These are phyloP conservation scores for Melanocharis versteri DNA, from an alignment of 2,113 vertebrate species.

Conservation along the genomic window DNA sequence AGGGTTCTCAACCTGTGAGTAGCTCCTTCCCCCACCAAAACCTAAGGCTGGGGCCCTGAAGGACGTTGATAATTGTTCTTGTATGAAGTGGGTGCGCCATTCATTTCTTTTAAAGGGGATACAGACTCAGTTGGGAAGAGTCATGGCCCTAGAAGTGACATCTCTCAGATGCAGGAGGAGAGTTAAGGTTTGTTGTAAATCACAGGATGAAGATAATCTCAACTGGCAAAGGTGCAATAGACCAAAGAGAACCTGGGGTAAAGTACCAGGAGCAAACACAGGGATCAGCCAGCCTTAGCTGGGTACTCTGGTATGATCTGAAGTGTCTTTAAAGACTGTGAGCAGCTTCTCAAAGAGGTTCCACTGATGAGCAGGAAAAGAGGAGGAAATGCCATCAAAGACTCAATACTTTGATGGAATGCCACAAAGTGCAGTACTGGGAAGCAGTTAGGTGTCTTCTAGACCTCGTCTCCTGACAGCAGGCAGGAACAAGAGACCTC, in stretches of 20 bases:
- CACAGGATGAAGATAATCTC: not conserved
- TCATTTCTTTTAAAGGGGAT: not conserved
- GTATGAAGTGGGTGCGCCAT: not conserved
- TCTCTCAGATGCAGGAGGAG: not conserved
- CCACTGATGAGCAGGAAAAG: not conserved
- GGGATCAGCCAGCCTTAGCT: not conserved
- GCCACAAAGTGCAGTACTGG: not conserved
- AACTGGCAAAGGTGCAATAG: not conserved
- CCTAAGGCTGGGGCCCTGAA: not conserved
- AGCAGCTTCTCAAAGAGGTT: not conserved
- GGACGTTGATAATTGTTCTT: not conserved
- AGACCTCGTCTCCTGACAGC: not conserved
- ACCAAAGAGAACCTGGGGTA: not conserved
- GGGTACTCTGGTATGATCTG: not conserved
- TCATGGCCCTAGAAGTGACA: not conserved
- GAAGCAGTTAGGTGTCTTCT: not conserved
- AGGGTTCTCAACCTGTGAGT: conserved; percentile 52
- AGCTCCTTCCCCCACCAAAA: not conserved
- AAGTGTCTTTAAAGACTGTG: not conserved
- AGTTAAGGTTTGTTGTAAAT: not conserved
- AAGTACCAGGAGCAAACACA: not conserved
- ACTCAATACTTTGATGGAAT: not conserved
- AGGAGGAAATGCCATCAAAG: not conserved
- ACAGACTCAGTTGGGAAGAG: not conserved
- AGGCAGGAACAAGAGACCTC: not conserved